Base-by-base conservation (phyloP, 1,140 invertebrate genomes). In the Heliconius nattereri region DNA sequence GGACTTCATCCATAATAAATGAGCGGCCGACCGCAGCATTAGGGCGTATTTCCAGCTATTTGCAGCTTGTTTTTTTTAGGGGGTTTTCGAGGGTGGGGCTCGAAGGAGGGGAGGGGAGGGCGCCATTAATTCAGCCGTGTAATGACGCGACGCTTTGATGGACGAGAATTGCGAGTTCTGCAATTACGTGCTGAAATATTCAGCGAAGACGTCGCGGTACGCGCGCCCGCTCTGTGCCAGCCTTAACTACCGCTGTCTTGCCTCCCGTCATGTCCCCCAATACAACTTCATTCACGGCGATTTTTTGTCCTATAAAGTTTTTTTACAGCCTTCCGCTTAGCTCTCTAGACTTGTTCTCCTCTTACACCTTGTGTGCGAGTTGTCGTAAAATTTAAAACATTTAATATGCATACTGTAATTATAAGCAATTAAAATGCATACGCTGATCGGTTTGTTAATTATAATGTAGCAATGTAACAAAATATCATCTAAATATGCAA, bases 181-280 rank as follows among this genome's bases (percentile, higher is more conserved):
- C 88, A 90, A 89, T 89, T 89, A 89, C 87, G 87, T 83, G 86
- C 86, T 90, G 85, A 89, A 90, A 89, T 89, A 89, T 89, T 89
- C 86, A 90, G 83, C 80, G 84, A 85, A 85, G 87, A 86, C 85
- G 84, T 81, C 81, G 76, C 79, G 76, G 82, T 74, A 75, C 76
- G 82, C 60, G 71, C 76, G 80, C 74, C 71, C 74, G 73, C 81
- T 26, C 60, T 29, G 11, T 66, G 60, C 26, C 60, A 13, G 26
- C 81, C 78, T 83, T 82, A 86, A 83, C 83, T 81, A 84, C 83
- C 76, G 76, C 81, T 85, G 85, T 84, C 84, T 83, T 84, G 80
- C 71, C 66, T 70, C 77, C 71, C 73, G 23, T 52, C 70, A 23
- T 45, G n/a, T 79, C 72, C 74, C 19, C 66, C 73, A 74, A 80